Conservation (phyloP, 1,140 invertebrate species). For the Drosophila quadrilineata region DNA sequence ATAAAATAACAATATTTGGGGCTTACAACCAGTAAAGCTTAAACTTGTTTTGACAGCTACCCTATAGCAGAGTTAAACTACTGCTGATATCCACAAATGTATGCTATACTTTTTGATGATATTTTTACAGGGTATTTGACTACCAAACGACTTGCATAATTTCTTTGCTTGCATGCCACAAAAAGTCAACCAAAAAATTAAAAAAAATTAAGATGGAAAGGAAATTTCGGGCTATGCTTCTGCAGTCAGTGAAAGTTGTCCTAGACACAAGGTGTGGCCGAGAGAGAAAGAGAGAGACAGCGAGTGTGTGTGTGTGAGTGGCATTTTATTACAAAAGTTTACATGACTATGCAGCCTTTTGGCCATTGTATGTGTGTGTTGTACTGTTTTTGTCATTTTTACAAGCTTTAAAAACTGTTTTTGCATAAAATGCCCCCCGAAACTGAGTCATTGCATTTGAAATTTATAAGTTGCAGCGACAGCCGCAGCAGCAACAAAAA, state of each 20-base stretch:
- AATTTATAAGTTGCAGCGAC: constrained; percentile 42
- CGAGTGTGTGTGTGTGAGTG: constrained; percentile 46
- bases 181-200: constrained; percentile 51
- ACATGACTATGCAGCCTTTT: constrained; percentile 57
- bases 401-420: constrained; percentile 54
- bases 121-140: constrained; percentile 11
- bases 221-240: constrained; percentile 28
- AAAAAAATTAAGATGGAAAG: no score
- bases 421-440: constrained; percentile 37
- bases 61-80: no score
- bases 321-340: constrained; percentile 77
- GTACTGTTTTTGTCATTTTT: constrained; percentile 65
- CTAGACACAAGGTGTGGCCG: no score
- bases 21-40: constrained; percentile 9
- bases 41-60: neutral
- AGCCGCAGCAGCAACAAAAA: constrained; percentile 2
- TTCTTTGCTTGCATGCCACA: constrained; percentile 52
- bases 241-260: constrained; percentile 39
- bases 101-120: neutral
- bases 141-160: constrained; percentile 65
- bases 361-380: constrained; percentile 26
- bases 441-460: constrained; percentile 41
- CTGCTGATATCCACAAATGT: neutral
- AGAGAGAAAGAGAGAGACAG: no score
- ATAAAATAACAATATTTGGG: constrained; percentile 53